Base-by-base conservation (phyloP, 2,797 vertebrate species). In the Acanthiza pusilla region DNA sequence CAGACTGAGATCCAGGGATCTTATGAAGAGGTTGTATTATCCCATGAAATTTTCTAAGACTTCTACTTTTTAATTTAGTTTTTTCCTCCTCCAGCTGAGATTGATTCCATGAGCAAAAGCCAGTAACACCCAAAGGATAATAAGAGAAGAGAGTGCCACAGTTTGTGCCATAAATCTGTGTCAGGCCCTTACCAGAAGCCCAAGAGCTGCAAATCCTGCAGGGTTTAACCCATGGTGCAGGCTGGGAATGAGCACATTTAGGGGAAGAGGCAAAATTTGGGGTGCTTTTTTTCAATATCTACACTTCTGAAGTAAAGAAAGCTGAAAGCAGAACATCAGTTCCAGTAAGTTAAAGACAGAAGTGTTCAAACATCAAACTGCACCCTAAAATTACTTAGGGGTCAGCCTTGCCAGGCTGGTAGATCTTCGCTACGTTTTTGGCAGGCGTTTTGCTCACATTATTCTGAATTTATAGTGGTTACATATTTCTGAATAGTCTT, bases 71-170 rank as follows among this genome's bases (percentile, higher is more conserved):
- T 92, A 72, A 36, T 36, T 42, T 65, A 9, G 40, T 11, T 92
- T 70, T 85, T 61, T 14, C 9, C 2, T 83, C 74, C 86, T 86
- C 61, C 63, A 57, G 55, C 45, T 78, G 40, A 86, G 43, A 84
- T 77, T 26, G 36, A 90, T 76, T 42, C 83, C 57, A 70, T 12
- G 3, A 75, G 50, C 72, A 93, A 95, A 93, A 88, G n/a, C 21
- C 79, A 75, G 65, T 78, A 76, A 78, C 7, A 29, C 70, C 78
- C 65, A 85, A 79, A 93, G 74, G 65, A 89, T 67, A 87, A 97
- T 21, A 15, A 89, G 58, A 72, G 51, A 23, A 42, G 23, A 25
- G 11, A 77, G 30, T 55, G 47, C 48, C 0, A 0, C 1, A 68
- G 50, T 43, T 71, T 30, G 51, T 81, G 76, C 89, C 79, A 94